Conservation (phyloP, 2,113 vertebrate species). For the Tor tambroides region DNA sequence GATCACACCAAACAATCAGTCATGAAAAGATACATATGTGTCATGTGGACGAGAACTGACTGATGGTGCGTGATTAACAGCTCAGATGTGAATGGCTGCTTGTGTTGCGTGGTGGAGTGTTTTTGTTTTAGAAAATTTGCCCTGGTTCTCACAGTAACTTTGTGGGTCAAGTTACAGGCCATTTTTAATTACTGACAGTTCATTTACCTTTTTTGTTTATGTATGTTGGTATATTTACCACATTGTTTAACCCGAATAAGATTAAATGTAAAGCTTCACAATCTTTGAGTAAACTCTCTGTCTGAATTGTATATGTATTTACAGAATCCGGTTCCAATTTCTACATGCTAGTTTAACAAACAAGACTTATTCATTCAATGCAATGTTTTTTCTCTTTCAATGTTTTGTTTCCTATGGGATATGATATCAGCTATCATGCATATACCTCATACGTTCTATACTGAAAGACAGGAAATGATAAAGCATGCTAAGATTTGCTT, state of each 20-base stretch:
- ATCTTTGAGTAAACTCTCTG: conserved; percentile 62
- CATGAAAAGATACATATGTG: conserved; percentile 37
- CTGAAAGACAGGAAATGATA: neutral
- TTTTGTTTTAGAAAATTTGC: conserved; percentile 27
- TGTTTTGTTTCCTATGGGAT: neutral
- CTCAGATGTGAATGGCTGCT: conserved; percentile 13
- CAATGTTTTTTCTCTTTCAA: too few relatives aligned
- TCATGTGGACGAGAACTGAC: conserved; percentile 9
- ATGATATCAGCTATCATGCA: neutral
- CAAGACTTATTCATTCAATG: conserved; percentile 60
- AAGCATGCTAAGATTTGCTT: neutral
- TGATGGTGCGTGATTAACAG: neutral
- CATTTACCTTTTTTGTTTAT: conserved; percentile 45
- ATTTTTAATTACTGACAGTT: conserved; percentile 22
- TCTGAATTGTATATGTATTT: conserved; percentile 63
- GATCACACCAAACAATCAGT: conserved; percentile 37
- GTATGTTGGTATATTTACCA: conserved; percentile 58
- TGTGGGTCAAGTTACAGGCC: conserved; percentile 39
- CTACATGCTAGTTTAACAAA: conserved; percentile 61
- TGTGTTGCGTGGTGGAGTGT: neutral
- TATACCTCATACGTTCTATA: neutral
- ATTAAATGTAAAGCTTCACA: conserved; percentile 51
- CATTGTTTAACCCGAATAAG: conserved; percentile 51
- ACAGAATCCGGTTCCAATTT: conserved; percentile 64
- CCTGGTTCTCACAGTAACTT: conserved; percentile 43